Evolutionary conservation across 1,140 invertebrate genomes (phyloP).

Genomic region (Heliothis virescens): DNA sequence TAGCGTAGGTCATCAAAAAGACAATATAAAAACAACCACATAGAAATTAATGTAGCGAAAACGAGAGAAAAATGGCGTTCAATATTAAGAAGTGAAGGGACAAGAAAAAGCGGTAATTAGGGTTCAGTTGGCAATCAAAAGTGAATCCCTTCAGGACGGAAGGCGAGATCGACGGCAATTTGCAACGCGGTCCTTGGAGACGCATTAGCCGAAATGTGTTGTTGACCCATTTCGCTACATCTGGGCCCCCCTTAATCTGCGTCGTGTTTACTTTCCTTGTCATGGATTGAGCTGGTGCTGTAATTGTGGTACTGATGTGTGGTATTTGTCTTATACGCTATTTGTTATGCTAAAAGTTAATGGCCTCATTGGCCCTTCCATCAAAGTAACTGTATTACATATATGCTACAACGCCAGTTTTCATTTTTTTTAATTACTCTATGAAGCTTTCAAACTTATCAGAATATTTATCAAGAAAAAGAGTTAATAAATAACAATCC

Average conservation of each 20-base stretch:
- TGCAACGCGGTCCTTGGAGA: conserved; percentile 55
- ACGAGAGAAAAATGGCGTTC: conserved; percentile 35
- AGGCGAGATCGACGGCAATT: conserved; percentile 58
- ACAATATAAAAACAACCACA: conserved; percentile 32
- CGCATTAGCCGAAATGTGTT: conserved; percentile 44
- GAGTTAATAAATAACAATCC: neutral
- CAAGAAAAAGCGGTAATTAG: conserved; percentile 52
- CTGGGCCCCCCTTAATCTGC: conserved; percentile 44
- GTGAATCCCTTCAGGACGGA: conserved; percentile 50
- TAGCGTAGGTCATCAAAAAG: conserved; percentile 12
- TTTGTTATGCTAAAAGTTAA: conserved; percentile 1
- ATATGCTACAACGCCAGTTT: no score
- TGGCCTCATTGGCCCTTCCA: neutral
- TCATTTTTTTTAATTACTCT: neutral
- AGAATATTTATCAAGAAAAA: neutral
- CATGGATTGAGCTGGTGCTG: conserved; percentile 20
- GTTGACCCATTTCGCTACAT: conserved; percentile 48
- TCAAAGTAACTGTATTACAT: neutral
- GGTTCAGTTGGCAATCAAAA: conserved; percentile 54
- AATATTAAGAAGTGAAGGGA: conserved; percentile 31
- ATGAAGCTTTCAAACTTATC: no score
- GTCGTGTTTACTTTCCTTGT: conserved; percentile 44
- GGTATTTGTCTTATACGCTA: neutral
- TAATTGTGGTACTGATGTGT: conserved; percentile 1
- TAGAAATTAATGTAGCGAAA: conserved; percentile 42